These are phyloP conservation scores for Hippocampus zosterae DNA, from an alignment of 2,113 vertebrate genomes.

Conservation along the genomic window DNA sequence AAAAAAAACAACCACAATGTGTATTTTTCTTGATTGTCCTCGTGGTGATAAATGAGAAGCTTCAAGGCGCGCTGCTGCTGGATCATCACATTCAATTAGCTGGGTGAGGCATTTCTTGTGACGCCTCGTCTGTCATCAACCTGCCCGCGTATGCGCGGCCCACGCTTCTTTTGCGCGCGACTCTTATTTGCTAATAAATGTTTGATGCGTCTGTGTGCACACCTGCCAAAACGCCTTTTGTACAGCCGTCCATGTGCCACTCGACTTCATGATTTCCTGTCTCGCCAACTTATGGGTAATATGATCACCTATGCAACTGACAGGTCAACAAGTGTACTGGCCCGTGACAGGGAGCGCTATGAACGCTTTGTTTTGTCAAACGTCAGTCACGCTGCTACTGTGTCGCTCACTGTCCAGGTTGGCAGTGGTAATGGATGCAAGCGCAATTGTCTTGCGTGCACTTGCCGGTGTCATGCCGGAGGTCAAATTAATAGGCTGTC, in stretches of 20 bases:
- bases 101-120: slow-evolving; percentile 48
- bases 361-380: slow-evolving; percentile 60
- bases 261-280: slow-evolving; percentile 43
- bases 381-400: slow-evolving; percentile 45
- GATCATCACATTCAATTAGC: slow-evolving; percentile 56
- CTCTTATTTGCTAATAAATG: slow-evolving; percentile 15
- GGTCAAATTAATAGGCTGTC: slow-evolving; percentile 32
- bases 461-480: slow-evolving; percentile 15
- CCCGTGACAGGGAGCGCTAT: slow-evolving; percentile 53
- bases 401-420: slow-evolving; percentile 35
- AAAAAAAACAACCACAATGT: slow-evolving; percentile 18
- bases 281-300: slow-evolving; percentile 65
- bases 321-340: slow-evolving; percentile 43
- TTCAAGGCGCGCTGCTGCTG: slow-evolving; percentile 31
- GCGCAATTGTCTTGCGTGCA: slow-evolving; percentile 30
- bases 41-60: slow-evolving; percentile 38
- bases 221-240: slow-evolving; percentile 47
- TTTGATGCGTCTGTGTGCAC: slow-evolving; percentile 29
- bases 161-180: slow-evolving; percentile 5
- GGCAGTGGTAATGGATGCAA: slow-evolving; percentile 36
- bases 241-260: slow-evolving; percentile 32
- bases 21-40: slow-evolving; percentile 39
- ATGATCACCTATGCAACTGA: slow-evolving; percentile 62
- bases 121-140: slow-evolving; percentile 43
- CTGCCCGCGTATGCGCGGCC: slow-evolving; percentile 22